Evolutionary conservation across 2,797 vertebrate genomes (phyloP), one percentile per base, ranked within the genome.

Genomic region (Steatocranus sp.): DNA sequence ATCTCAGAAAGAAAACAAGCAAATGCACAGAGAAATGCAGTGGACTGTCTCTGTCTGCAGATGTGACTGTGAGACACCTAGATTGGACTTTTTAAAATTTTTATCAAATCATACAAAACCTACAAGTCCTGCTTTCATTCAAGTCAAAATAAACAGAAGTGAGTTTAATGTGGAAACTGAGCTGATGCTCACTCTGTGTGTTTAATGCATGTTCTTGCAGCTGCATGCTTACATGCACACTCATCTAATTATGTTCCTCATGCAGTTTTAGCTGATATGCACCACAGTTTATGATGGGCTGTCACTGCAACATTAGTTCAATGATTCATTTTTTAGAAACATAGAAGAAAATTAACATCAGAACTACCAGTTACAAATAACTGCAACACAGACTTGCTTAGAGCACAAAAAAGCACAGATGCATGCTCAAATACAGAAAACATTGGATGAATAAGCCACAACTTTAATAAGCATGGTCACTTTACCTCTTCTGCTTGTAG

Each of bases 401-500:
- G 51, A 78, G 43, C 58, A 78, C 36, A 85, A 46, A 66, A 36
- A 61, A 50, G 32, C 48, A 82, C 73, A 85, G n/a, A 61, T 53
- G 81, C 66, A 88, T 10, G 82, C 88, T 82, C 54, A 78, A 84
- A 34, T 17, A 81, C 20, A 86, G 30, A 88, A 80, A 17, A 20
- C 86, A 88, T 56, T 7, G 27, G 48, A 23, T 46, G 10, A 43
- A 27, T 30, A n/a, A 50, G 58, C 32, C 41, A 1, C 17, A 18
- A 77, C 18, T 5, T 20, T 9, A 80, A 81, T 5, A 32, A 43
- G 50, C 11, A 53, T 3, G 12, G 34, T 11, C 4, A 20, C 20
- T 76, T 84, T 95, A 97, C 97, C 97, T 97, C 92, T 97, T 97
- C 90, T 97, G 97, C 81, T 97, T 97, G 91, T 97, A 97, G 82